These are phyloP conservation scores for Ictidomys tridecemlineatus DNA, from an alignment of 2,113 vertebrate species.

Conservation along the genomic window DNA sequence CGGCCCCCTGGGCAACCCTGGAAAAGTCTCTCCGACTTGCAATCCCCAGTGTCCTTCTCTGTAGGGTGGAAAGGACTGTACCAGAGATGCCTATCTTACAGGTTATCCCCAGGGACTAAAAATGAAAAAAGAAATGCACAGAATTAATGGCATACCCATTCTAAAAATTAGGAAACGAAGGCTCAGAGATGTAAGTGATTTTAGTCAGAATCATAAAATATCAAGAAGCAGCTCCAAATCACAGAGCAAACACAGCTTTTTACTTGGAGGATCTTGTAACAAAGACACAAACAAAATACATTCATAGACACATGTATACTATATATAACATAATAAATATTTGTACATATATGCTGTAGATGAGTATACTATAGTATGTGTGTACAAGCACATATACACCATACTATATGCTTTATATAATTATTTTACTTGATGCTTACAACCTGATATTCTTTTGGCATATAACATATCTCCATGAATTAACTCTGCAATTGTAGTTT, in stretches of 20 bases:
- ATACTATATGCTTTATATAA: neutral
- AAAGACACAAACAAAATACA: neutral
- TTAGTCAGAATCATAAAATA: neutral
- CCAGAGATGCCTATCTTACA: neutral
- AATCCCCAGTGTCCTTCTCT: neutral
- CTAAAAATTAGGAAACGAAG: neutral
- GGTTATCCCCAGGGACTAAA: neutral
- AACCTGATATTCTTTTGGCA: neutral
- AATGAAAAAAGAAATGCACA: neutral
- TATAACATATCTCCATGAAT: neutral
- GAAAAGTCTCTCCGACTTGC: neutral
- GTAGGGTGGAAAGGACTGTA: neutral
- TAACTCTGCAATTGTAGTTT: neutral
- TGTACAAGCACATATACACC: neutral
- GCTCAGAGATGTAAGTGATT: neutral
- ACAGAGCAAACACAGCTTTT: neutral
- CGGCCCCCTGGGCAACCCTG: neutral
- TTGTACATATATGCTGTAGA: no score
- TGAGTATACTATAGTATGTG: accelerated
- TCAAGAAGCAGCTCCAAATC: neutral
- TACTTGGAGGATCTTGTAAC: neutral
- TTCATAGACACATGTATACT: no score
- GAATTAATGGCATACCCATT: neutral
- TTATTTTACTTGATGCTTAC: neutral
- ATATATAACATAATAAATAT: neutral